Percentiles rank a stretch among this genome's conserved stretches.
Conservation (phyloP, 2,113 vertebrate species). For the Romanogobio albipinnatus region DNA sequence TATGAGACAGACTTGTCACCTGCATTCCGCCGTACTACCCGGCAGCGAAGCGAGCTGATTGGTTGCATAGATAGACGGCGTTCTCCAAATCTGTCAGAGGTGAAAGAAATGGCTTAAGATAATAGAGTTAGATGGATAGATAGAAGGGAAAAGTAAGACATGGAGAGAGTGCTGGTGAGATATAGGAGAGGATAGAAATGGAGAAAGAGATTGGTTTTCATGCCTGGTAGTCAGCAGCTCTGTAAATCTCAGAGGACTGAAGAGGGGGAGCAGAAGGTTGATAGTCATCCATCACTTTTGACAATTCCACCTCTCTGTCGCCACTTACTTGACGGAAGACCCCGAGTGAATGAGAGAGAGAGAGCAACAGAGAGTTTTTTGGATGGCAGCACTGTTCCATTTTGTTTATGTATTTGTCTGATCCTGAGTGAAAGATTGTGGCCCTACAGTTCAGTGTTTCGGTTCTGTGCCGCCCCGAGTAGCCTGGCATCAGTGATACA, state of each 20-base stretch:
- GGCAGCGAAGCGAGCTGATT: conserved; percentile 34
- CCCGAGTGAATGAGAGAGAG: conserved; percentile 78
- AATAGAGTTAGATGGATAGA: conserved; percentile 56
- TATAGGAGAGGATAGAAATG: conserved; percentile 46
- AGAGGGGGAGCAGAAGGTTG: conserved; percentile 92
- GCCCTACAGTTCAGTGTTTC: neutral
- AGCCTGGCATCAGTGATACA: neutral
- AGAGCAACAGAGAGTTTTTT: conserved; percentile 57
- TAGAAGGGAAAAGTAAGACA: conserved; percentile 63
- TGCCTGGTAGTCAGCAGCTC: conserved; percentile 84
- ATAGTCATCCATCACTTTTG: conserved; percentile 96
- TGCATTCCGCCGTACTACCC: conserved; percentile 13
- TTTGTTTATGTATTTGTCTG: conserved; percentile 44
- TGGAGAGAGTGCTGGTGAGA: conserved; percentile 54
- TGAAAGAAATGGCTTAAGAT: conserved; percentile 60
- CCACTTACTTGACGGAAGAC: conserved; percentile 91
- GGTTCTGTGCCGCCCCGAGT: neutral
- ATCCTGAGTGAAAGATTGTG: conserved; percentile 23
- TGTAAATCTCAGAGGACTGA: conserved; percentile 86
- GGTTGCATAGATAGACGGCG: conserved; percentile 58
- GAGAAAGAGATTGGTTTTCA: conserved; percentile 82
- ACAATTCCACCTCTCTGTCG: conserved; percentile 90
- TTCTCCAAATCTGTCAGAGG: conserved; percentile 48
- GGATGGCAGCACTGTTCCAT: conserved; percentile 8
- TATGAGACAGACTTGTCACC: conserved; percentile 31